Evolutionary conservation across 2,888 invertebrate genomes (phyloP).

Genomic region (Eilema depressum): DNA sequence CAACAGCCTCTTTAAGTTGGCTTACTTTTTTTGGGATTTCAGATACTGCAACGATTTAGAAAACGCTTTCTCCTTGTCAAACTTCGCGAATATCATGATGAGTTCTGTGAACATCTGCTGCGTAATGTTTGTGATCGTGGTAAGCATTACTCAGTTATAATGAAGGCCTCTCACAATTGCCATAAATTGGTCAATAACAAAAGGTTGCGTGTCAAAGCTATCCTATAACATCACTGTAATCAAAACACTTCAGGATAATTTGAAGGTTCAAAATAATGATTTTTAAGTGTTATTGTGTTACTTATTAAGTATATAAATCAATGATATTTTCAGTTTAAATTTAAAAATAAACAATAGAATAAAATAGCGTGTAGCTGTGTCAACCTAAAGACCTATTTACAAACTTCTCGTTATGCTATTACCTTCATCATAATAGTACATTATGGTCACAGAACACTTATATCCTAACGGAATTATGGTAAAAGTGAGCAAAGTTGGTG

Average conservation of each 20-base stretch:
- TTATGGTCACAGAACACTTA: too few species aligned
- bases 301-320: too few species aligned
- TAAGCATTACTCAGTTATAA: slow-evolving; percentile 51
- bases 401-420: too few species aligned
- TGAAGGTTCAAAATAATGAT: background rate
- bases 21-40: slow-evolving; percentile 43
- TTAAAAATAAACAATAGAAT: too few species aligned
- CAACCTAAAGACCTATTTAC: too few species aligned
- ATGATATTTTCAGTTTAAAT: background rate
- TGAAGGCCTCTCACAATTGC: background rate
- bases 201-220: background rate
- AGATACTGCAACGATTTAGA: slow-evolving; percentile 81
- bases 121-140: slow-evolving; percentile 80
- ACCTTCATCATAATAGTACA: too few species aligned
- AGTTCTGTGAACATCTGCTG: slow-evolving; percentile 82
- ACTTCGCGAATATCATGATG: slow-evolving; percentile 75
- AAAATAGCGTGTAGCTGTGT: too few species aligned
- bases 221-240: background rate
- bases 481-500: too few species aligned
- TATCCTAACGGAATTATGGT: too few species aligned
- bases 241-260: background rate
- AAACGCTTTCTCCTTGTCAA: slow-evolving; percentile 76
- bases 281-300: background rate
- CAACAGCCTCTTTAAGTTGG: background rate
- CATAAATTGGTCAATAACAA: background rate